These are phyloP conservation scores for Leptinotarsa juncta DNA, from an alignment of 2,888 invertebrate genomes.

Conservation along the genomic window DNA sequence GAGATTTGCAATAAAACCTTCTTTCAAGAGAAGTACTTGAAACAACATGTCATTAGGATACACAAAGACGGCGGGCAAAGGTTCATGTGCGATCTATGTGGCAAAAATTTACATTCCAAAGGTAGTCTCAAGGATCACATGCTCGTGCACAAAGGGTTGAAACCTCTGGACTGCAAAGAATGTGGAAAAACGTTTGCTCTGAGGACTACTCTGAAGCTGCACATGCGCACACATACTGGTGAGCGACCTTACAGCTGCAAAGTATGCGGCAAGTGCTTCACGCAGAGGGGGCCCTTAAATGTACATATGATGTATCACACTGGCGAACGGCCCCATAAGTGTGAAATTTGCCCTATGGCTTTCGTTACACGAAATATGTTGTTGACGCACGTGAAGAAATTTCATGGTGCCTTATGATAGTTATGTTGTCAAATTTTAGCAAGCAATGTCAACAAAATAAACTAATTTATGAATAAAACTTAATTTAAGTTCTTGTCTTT, in stretches of 20 bases:
- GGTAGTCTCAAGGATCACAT: slow-evolving; percentile 55
- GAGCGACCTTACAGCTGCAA: slow-evolving; percentile 59
- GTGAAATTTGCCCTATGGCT: slow-evolving; percentile 48
- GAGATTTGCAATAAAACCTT: slow-evolving; percentile 47
- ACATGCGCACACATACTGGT: slow-evolving; percentile 61
- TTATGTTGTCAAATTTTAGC: not conserved
- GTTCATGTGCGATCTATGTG: slow-evolving; percentile 67
- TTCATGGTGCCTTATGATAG: slow-evolving; percentile 30
- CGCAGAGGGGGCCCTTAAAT: slow-evolving; percentile 68
- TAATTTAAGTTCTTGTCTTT: no score
- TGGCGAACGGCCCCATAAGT: slow-evolving; percentile 43
- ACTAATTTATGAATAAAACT: no score
- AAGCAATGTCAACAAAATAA: not conserved
- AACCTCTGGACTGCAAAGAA: slow-evolving; percentile 66
- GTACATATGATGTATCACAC: slow-evolving; percentile 60
- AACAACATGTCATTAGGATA: slow-evolving; percentile 45
- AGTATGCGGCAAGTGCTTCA: slow-evolving; percentile 57
- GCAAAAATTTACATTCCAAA: slow-evolving; percentile 66
- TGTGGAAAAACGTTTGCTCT: slow-evolving; percentile 71
- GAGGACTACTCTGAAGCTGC: slow-evolving; percentile 65
- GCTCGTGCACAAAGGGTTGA: slow-evolving; percentile 61
- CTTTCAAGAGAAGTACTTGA: slow-evolving; percentile 45
- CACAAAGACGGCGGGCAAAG: slow-evolving; percentile 48
- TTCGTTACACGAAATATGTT: slow-evolving; percentile 50
- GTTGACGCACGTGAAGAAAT: slow-evolving; percentile 59